Evolutionary conservation across 2,888 invertebrate genomes (phyloP).

Genomic region (Ganaspis brasiliensis): DNA sequence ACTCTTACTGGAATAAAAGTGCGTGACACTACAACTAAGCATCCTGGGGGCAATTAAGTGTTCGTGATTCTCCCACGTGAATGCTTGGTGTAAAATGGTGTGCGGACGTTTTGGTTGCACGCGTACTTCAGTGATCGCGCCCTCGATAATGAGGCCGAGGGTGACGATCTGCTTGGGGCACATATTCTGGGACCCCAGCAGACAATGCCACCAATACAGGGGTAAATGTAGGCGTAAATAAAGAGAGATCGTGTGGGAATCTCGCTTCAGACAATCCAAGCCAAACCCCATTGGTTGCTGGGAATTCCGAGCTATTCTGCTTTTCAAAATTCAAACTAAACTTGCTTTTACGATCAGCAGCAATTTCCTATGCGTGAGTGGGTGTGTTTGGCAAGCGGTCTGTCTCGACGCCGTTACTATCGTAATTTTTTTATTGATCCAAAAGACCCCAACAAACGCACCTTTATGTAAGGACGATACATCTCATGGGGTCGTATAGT

Average conservation of each 20-base stretch:
- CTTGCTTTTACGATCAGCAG: constrained; percentile 29
- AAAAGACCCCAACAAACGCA: constrained; percentile 6
- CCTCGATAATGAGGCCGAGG: constrained; percentile 61
- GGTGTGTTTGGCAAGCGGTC: constrained; percentile 20
- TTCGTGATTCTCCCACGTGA: constrained; percentile 42
- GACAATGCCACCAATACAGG: constrained; percentile 17
- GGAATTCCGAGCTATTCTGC: constrained; percentile 24
- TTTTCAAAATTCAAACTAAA: constrained; percentile 27
- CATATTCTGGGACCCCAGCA: constrained; percentile 10
- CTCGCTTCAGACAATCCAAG: constrained; percentile 25
- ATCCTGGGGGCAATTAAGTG: not conserved
- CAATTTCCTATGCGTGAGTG: constrained; percentile 23
- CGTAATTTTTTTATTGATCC: constrained; percentile 34
- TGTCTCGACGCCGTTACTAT: constrained; percentile 21
- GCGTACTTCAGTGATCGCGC: constrained; percentile 60
- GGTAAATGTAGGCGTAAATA: constrained; percentile 27
- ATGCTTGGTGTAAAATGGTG: constrained; percentile 9
- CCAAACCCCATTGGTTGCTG: constrained; percentile 36
- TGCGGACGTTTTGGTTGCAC: constrained; percentile 55
- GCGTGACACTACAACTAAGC: too few species aligned
- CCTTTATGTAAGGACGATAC: constrained; percentile 3
- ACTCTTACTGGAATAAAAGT: too few species aligned
- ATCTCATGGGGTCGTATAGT: constrained; percentile 4
- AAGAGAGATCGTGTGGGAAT: constrained; percentile 42
- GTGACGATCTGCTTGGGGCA: constrained; percentile 51